Evolutionary conservation across 2,113 vertebrate species (phyloP), one percentile per base, ranked within the genome.

Genomic region (Cottus gobio): DNA sequence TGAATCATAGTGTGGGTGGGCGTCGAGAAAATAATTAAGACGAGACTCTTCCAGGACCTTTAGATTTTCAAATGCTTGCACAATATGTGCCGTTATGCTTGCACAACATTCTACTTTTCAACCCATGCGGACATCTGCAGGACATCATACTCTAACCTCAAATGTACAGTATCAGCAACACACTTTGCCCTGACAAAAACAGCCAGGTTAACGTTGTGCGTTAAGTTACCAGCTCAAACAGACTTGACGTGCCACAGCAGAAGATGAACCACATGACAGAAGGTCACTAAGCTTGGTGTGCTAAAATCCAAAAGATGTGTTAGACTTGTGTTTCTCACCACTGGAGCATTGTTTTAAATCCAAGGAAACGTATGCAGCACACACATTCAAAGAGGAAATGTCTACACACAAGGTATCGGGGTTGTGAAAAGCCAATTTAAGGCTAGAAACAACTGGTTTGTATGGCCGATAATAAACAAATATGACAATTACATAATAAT

Each of bases 1-100:
- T 70, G 74, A 65, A 58, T 34, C 54, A 37, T n/a, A 57, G 46
- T 52, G 63, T 87, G 69, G 78, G 71, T 71, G 57, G 30, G 7
- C 50, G 61, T 50, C 67, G 39, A 69, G 20, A 63, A 83, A 77
- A 77, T 50, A 4, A 69, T 48, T 69, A 3, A 68, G 26, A 69
- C 37, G 2, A 57, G 26, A 64, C 30, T 42, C 48, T 30, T 31
- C 2, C 28, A 48, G 50, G 62, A 73, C 42, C 42, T 61, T 61
- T 18, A 54, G 31, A 52, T 37, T 71, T 24, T 37, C 28, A 75
- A 62, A 74, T 50, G 30, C 37, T 48, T 42, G 62, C 46, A 30
- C 0, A 7, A 44, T 34, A 13, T 62, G 20, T 11, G 46, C 62
- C 52, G 36, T 30, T 24, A 46, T n/a, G 20, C 28, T 56, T 57